Conservation (phyloP, 2,797 vertebrate species). For the Molossus molossus region DNA sequence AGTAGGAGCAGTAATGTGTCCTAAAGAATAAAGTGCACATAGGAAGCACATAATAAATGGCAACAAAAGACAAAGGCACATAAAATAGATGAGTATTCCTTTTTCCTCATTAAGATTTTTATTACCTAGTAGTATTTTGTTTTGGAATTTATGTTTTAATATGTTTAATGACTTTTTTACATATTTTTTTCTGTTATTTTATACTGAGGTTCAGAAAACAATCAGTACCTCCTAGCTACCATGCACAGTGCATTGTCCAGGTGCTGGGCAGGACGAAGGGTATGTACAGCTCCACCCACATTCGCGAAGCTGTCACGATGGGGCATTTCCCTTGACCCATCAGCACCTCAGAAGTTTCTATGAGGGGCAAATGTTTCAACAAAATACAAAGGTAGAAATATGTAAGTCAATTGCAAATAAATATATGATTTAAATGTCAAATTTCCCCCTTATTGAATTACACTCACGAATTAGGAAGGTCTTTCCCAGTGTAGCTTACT, state of each 20-base stretch:
- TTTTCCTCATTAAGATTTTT: not conserved
- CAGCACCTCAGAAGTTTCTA: not conserved
- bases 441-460: not conserved
- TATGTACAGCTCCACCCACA: fast-evolving
- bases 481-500: not conserved
- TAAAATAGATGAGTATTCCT: not conserved
- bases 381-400: not conserved
- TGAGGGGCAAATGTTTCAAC: not conserved
- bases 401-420: not conserved
- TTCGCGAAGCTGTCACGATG: not conserved
- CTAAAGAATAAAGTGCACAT: not conserved
- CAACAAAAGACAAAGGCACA: not conserved
- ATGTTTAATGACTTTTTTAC: not conserved
- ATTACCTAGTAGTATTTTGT: not conserved
- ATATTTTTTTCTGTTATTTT: not conserved
- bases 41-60: not conserved
- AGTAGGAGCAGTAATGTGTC: not conserved
- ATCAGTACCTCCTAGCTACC: not conserved
- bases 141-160: not conserved
- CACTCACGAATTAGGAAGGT: not conserved
- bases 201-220: not conserved
- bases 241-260: fast-evolving
- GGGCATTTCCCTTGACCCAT: not conserved
- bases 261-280: fast-evolving
- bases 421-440: not conserved